phyloP scores from a whole-genome alignment of 2,888 invertebrate species.

The Hetaerina titia region DNA sequence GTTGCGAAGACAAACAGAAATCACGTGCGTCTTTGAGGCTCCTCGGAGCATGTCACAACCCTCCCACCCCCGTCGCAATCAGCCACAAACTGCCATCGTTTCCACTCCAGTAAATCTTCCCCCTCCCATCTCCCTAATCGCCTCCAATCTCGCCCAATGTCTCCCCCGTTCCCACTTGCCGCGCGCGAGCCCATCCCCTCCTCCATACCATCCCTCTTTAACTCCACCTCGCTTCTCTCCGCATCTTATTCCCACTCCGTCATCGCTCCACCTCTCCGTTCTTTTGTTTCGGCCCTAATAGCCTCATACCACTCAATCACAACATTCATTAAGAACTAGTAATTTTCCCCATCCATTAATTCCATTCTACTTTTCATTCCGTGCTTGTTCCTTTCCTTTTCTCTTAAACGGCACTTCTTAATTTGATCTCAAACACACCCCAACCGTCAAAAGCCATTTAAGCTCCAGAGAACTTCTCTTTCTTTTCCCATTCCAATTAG shows the following conservation, averaged over 20 bases:
- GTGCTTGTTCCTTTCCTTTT: neutral
- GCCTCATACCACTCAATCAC: neutral
- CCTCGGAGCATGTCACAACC: neutral
- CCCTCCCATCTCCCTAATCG: neutral
- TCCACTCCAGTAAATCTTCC: neutral
- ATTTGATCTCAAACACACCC: neutral
- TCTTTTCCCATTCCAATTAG: no score
- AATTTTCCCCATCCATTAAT: neutral
- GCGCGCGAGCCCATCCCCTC: neutral
- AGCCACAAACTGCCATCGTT: neutral
- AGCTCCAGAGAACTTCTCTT: neutral
- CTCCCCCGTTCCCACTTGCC: neutral
- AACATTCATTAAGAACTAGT: neutral
- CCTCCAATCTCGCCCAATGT: neutral
- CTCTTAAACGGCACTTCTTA: neutral
- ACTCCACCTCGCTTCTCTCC: neutral
- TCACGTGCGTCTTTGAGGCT: neutral
- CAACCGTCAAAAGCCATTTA: neutral
- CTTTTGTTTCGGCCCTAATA: neutral
- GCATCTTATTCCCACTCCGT: neutral
- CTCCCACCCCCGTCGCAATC: neutral
- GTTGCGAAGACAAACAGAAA: neutral
- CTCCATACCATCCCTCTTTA: neutral
- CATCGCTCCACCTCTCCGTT: neutral
- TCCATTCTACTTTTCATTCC: neutral